phyloP scores from a whole-genome alignment of 2,797 vertebrate species.

The Cryptoblepharus egeriae region DNA sequence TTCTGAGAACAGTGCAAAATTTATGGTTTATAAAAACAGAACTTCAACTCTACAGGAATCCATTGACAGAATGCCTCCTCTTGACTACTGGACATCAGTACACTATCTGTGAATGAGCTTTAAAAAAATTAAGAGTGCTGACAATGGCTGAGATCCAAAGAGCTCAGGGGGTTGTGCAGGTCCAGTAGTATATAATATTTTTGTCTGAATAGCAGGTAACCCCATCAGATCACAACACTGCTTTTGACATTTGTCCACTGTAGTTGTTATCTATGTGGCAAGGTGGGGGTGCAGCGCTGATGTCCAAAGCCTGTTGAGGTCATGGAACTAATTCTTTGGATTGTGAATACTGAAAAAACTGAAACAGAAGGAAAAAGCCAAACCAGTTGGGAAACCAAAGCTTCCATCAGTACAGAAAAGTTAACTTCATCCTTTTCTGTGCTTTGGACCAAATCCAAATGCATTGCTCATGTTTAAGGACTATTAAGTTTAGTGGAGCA shows the following conservation, averaged over 20 bases:
- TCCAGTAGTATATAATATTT: constrained; percentile 28
- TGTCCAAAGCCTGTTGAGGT: background rate
- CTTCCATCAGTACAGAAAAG: constrained; percentile 55
- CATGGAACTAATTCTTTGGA: constrained; percentile 2
- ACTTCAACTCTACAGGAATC: constrained; percentile 61
- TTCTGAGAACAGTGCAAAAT: constrained; percentile 55
- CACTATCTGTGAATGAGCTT: constrained; percentile 55
- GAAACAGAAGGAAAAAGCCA: constrained; percentile 39
- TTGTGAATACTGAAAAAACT: constrained; percentile 24
- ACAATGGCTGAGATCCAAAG: constrained; percentile 6
- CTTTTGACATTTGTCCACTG: background rate
- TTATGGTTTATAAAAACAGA: constrained; percentile 62
- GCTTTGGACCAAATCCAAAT: constrained; percentile 65
- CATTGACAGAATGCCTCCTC: constrained; percentile 53
- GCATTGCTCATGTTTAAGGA: constrained; percentile 61
- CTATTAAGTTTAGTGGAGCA: constrained; percentile 71
- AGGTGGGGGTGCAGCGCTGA: background rate
- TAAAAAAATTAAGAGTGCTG: constrained; percentile 37
- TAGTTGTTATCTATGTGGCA: background rate
- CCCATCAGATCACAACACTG: background rate
- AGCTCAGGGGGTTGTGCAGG: constrained; percentile 1
- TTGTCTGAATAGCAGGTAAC: background rate
- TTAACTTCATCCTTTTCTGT: constrained; percentile 42
- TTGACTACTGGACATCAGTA: constrained; percentile 57
- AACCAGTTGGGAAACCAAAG: constrained; percentile 47